Conservation (phyloP, 2,113 vertebrate genomes). For the Chlorodrepanis virens region DNA sequence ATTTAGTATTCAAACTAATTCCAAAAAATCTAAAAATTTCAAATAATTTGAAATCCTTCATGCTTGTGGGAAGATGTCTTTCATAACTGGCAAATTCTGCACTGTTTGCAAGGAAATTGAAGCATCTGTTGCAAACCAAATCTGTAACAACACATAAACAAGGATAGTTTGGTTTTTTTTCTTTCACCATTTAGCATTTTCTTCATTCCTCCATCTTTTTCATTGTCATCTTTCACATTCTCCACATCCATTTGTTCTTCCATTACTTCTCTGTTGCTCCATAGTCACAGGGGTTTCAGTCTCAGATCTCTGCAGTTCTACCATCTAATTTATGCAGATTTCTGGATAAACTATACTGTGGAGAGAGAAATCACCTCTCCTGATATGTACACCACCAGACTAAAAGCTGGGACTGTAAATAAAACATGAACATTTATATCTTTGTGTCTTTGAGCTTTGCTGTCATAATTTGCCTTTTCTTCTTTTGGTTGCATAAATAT, state of each 20-base stretch:
- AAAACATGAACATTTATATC: slow-evolving; percentile 28
- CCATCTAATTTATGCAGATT: not conserved
- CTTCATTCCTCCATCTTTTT: not conserved
- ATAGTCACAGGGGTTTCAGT: not conserved
- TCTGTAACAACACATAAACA: not conserved
- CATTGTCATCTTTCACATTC: not conserved
- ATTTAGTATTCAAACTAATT: not conserved
- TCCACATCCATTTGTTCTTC: not conserved
- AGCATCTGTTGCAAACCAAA: not conserved
- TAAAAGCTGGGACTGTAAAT: slow-evolving; percentile 18
- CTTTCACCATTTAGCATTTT: not conserved
- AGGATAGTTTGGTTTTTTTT: not conserved
- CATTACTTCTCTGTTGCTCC: not conserved
- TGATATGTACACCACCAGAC: not conserved
- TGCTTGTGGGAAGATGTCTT: not conserved
- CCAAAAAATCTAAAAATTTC: not conserved
- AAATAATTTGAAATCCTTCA: not conserved
- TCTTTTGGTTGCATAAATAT: not conserved
- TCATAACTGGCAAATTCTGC: not conserved
- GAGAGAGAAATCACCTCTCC: not conserved
- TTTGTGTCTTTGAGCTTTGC: slow-evolving; percentile 12
- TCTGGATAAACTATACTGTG: not conserved
- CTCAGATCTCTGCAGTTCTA: not conserved
- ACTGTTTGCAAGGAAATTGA: not conserved
- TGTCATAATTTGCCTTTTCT: not conserved